phyloP scores from a whole-genome alignment of 2,888 invertebrate genomes.

The Eristalinus aeneus region DNA sequence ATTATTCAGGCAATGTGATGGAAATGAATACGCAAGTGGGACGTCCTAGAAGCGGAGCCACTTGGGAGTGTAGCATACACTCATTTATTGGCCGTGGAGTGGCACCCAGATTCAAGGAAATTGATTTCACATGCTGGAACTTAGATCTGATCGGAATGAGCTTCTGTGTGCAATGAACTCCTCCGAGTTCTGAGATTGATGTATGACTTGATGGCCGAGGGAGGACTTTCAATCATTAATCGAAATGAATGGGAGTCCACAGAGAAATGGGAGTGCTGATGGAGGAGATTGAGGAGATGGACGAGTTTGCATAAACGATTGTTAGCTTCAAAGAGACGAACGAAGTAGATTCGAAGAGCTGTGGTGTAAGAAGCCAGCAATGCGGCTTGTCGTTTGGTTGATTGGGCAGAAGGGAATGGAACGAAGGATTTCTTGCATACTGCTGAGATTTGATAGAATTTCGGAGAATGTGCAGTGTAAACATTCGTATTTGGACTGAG shows the following conservation, averaged over 20 bases:
- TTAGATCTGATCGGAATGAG: neutral
- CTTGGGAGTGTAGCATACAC: neutral
- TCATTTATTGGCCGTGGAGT: neutral
- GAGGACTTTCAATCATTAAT: neutral
- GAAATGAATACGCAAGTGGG: conserved; percentile 15
- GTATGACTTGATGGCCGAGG: neutral
- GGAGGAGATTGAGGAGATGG: neutral
- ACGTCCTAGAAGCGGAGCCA: neutral
- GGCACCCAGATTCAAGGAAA: neutral
- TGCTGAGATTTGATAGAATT: neutral
- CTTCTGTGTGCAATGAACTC: neutral
- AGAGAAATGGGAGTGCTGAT: neutral
- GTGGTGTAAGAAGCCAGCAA: neutral
- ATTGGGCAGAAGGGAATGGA: neutral
- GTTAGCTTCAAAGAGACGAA: neutral
- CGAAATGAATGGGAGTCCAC: neutral
- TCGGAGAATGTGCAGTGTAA: neutral
- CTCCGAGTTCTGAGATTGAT: neutral
- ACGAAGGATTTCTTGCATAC: neutral
- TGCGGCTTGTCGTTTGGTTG: neutral
- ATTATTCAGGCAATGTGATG: conserved; percentile 29
- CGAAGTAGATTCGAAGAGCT: neutral
- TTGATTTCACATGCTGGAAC: neutral
- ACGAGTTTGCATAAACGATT: neutral
- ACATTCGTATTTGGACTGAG: neutral